Percentiles rank a stretch among this genome's conserved stretches.
These are phyloP conservation scores for Volucella zonaria DNA, from an alignment of 2,888 invertebrate species.

Conservation along the genomic window DNA sequence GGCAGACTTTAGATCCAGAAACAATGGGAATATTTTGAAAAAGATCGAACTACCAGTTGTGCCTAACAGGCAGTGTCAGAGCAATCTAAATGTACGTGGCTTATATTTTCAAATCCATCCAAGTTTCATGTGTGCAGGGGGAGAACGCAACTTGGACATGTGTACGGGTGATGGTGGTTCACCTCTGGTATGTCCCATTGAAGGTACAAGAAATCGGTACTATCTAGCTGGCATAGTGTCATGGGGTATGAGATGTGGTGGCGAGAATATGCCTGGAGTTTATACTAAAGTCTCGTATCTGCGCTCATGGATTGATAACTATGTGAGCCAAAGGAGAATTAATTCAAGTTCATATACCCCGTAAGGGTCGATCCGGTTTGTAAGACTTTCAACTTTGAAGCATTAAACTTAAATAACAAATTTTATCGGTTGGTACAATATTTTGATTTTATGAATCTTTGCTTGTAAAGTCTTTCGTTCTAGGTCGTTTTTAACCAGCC, in stretches of 20 bases:
- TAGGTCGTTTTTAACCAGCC: no score
- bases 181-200: conserved; percentile 89
- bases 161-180: conserved; percentile 92
- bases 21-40: conserved; percentile 87
- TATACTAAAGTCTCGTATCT: conserved; percentile 88
- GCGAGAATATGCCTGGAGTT: conserved; percentile 87
- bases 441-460: no score
- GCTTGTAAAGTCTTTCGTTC: no score
- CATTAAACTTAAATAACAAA: no score
- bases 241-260: conserved; percentile 92
- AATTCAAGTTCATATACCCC: conserved; percentile 76
- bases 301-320: conserved; percentile 88
- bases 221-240: conserved; percentile 87
- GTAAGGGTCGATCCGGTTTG: no score
- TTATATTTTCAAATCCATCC: conserved; percentile 87
- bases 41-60: conserved; percentile 89
- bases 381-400: no score
- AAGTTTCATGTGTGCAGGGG: conserved; percentile 91
- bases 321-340: conserved; percentile 77
- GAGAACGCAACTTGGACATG: conserved; percentile 88
- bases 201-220: conserved; percentile 77
- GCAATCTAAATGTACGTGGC: conserved; percentile 85
- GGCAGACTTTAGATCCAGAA: conserved; percentile 78
- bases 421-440: no score
- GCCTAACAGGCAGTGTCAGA: conserved; percentile 82